Base-by-base conservation (phyloP, 2,888 invertebrate species). In the Dione juno region DNA sequence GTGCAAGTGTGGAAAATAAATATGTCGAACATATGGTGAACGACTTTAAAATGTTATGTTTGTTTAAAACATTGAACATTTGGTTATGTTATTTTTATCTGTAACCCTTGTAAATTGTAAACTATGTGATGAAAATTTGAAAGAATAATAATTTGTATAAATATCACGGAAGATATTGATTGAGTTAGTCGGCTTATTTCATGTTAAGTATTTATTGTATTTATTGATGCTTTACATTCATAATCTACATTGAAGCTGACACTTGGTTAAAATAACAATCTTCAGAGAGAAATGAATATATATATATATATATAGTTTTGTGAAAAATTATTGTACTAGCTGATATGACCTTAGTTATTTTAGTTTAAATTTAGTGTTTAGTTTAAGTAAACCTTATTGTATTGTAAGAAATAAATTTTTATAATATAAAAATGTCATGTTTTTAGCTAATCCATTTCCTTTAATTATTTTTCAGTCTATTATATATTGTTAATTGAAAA, bases 371-470 rank as follows among this genome's bases (percentile, higher is more conserved):
- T 83, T 87, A 86, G 84, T 86, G 82, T 79, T 81, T 89, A 90
- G 88, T 82, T 77, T 91, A 91, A 91, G 92, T 84, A 87, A 90
- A 89, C 85, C 79, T 88, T 89, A 88, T 82, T 89, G 87, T 89
- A 88, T 37, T 86, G 87, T 92, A 92, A 92, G 92, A 84, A 92
- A 92, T 92, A 91, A 86, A 89, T 88, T 92, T 54, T 90, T 87
- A 87, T 88, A 90, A 85, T 87, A 87, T 81, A 81, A 77, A 50
- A 75, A 66, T 35, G 53, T 65, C 41, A 40, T 43, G 8, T 35
- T 66, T 64, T 66, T 37, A 37, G 10, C 13, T 19, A 53, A 21
- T 13, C n/a, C 58, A 19, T 10, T 13, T 45, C 11, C n/a, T 40
- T 13, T 50, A 16, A 10, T 40, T 58, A 41, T 28, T 28, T 41